Base-by-base conservation (phyloP, 2,113 vertebrate genomes). In the Spea multiplicata region DNA sequence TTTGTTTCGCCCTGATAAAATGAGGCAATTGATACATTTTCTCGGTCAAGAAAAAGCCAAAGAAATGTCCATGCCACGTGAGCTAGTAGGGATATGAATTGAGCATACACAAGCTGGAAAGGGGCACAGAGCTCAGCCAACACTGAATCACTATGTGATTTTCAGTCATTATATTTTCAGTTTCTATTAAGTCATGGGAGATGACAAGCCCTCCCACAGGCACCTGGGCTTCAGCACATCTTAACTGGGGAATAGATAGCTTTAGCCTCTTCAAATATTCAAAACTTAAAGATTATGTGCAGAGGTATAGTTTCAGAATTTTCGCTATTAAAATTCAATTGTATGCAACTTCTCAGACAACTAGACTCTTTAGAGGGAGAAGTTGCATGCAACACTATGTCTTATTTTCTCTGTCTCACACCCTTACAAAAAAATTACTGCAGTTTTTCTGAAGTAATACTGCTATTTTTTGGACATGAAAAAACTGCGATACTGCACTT, bases 111-210 rank as follows among this genome's bases (percentile, higher is more conserved):
- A 10, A 30, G 52, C 44, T 47, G 8, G 5, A 9, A 46, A 69
- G 55, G 55, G 66, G 50, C 52, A 61, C 16, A 69, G 52, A 69
- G 30, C 53, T 48, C 75, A 69, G 74, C 74, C 74, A 76, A 61
- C 44, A 17, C 6, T 13, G 44, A 64, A 71, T 77, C 5, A 55
- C 17, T 44, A n/a, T 14, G 45, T 44, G 64, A 71, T 71, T 77
- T 50, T 10, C 46, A 50, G 1, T 14, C 46, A 77, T 77, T 68
- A 71, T 71, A 45, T 62, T 76, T 69, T 69, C 75, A 47, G 57
- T 9, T 76, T 76, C 16, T 17, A 68, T 76, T 76, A 76, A 30
- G 59, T 70, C 57, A 17, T 12, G 4, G 3, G 45, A 50, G 68
- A 49, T 44, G 55, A 57, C 12, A 67, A 59, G 75, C 52, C 53